These are phyloP conservation scores for Sminthurinus aureus DNA, from an alignment of 2,888 invertebrate species.

Conservation along the genomic window DNA sequence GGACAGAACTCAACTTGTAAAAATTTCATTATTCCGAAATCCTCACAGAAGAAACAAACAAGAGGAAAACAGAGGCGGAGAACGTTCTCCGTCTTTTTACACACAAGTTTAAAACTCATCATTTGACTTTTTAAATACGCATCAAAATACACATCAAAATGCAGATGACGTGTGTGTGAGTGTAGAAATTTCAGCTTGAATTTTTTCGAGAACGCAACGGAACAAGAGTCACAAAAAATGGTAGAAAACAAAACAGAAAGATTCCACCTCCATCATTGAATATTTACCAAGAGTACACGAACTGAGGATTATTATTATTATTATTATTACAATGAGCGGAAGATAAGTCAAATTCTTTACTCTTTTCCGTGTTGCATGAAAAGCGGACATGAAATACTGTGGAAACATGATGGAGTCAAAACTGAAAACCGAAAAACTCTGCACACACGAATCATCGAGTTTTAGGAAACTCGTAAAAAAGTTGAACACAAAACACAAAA, in stretches of 20 bases:
- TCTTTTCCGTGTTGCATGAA: conserved; percentile 3
- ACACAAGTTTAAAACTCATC: not conserved
- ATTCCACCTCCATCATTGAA: conserved; percentile 16
- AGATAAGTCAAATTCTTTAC: not conserved
- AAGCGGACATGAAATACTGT: not conserved
- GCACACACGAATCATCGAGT: not conserved
- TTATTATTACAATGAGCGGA: not conserved
- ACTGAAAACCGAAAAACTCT: not conserved
- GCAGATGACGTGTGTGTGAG: not conserved
- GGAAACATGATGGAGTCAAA: not conserved
- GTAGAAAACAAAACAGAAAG: not conserved
- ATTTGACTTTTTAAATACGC: conserved; percentile 24
- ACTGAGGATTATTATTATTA: too few relatives aligned
- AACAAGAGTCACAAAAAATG: conserved; percentile 3
- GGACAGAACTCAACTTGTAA: not conserved
- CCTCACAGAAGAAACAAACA: conserved; percentile 18
- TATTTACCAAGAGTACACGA: not conserved
- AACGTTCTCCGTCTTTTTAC: conserved; percentile 1
- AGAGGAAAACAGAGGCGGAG: not conserved
- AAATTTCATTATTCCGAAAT: conserved; percentile 13
- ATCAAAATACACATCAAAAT: conserved; percentile 3
- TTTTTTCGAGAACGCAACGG: not conserved
- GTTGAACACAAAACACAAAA: not conserved
- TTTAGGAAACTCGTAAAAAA: not conserved
- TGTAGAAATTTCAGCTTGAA: not conserved